Evolutionary conservation across 92 coral and sea anemone genomes (phyloP).

Genomic region (Paragorgia papillata): DNA sequence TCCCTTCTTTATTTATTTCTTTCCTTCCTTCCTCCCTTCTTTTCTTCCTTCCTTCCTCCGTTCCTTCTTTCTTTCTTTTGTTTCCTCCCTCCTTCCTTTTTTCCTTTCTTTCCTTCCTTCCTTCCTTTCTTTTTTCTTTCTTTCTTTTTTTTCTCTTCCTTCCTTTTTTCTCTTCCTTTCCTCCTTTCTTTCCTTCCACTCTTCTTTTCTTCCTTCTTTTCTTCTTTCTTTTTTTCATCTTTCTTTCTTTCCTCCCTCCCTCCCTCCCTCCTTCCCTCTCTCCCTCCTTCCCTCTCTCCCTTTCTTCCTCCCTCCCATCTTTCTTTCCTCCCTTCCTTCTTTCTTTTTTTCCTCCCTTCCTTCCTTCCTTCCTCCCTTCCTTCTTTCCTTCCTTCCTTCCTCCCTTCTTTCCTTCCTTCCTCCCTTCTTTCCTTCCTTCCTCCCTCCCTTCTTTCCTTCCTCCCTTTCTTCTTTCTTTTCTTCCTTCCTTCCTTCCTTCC

Average conservation of each 20-base stretch:
- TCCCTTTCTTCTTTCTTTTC: neutral
- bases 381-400: constrained; percentile 5
- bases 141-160: neutral
- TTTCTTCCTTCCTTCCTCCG: neutral
- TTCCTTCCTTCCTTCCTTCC: constrained; percentile 5
- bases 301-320: neutral
- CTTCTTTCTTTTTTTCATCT: constrained; percentile 4
- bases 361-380: constrained; percentile 10
- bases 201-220: neutral
- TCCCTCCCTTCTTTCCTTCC: constrained; percentile 9
- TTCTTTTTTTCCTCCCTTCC: neutral
- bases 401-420: constrained; percentile 7
- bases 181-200: neutral
- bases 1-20: neutral
- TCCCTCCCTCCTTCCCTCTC: too few species aligned
- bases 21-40: neutral
- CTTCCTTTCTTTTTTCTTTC: neutral
- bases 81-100: neutral
- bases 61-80: neutral
- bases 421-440: constrained; percentile 12
- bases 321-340: too few species aligned
- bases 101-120: neutral
- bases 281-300: neutral
- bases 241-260: neutral
- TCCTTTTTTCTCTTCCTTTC: neutral